Base-by-base conservation (phyloP, 2,797 vertebrate genomes). In the Notamacropus eugenii region DNA sequence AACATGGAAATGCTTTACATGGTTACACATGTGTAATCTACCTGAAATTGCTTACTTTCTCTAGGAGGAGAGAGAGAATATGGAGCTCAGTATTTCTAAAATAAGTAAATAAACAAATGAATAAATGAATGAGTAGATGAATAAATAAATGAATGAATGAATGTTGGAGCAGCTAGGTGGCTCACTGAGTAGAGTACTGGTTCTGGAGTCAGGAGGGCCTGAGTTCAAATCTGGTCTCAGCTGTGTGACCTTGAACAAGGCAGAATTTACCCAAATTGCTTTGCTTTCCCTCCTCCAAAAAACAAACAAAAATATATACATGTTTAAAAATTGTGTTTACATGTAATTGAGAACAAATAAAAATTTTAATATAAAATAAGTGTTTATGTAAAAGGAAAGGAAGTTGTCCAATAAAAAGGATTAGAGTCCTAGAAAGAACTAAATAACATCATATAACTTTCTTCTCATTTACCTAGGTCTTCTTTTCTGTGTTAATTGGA, bases 401-500 rank as follows among this genome's bases (percentile, higher is more conserved):
- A 82, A 82, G 12, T 82, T 82, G 40, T 40, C 29, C 74, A 82
- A 29, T 58, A 31, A 55, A 92, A 94, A 92, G 34, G 34, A 19
- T 0, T 90, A 27, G 22, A 74, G 1, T 92, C 4, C 5, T 55
- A 46, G 82, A 46, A 6, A 54, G 5, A n/a, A 46, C 40, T 90
- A 57, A 94, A 46, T 92, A 93, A 95, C 27, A 52, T 13, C 28
- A 31, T 59, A 31, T 40, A 94, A 9, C 95, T 95, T 91, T 50
- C 93, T 97, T 97, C 24, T 0, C 19, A 92, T 97, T 97, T 2
- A 93, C 97, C 95, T 92, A 99, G 99, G 99, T 99, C 31, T 99
- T 99, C 97, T 99, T 99, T 94, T 98, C 99, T 5, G 99, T 99
- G 90, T 93, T 99, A 58, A 98, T 99, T 91, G 99, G 99, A 95